Percentiles rank a stretch among this genome's conserved stretches.
phyloP scores from a whole-genome alignment of 2,888 invertebrate species.

The Melieria crassipennis region DNA sequence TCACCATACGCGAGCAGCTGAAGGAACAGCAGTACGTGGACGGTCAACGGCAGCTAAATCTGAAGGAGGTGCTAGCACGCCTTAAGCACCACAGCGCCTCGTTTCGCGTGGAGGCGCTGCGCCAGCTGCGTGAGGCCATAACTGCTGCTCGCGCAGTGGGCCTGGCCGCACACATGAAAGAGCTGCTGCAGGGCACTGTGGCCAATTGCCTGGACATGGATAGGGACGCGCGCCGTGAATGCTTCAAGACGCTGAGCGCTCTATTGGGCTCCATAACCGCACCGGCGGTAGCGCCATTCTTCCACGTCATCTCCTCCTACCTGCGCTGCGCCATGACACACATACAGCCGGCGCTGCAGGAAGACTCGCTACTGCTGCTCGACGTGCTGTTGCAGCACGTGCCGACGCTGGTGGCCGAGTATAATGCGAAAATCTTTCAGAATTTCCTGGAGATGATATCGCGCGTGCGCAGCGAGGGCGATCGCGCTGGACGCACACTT shows the following conservation, averaged over 20 bases:
- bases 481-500: constrained; percentile 74
- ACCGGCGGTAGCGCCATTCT: constrained; percentile 71
- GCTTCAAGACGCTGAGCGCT: constrained; percentile 66
- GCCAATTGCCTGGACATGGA: constrained; percentile 80
- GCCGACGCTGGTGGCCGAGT: constrained; percentile 73
- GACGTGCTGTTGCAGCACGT: constrained; percentile 78
- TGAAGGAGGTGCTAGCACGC: constrained; percentile 65
- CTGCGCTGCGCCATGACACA: constrained; percentile 91
- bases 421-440: constrained; percentile 77
- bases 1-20: constrained; percentile 80
- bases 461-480: constrained; percentile 72
- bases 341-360: constrained; percentile 81
- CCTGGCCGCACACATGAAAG: constrained; percentile 54
- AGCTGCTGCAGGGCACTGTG: constrained; percentile 76
- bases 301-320: constrained; percentile 80
- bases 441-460: constrained; percentile 89
- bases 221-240: constrained; percentile 67
- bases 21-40: constrained; percentile 44
- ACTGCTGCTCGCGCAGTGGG: constrained; percentile 63
- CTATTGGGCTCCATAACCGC: constrained; percentile 50
- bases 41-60: constrained; percentile 48
- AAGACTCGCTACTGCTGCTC: constrained; percentile 82
- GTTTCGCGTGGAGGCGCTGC: constrained; percentile 58
- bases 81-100: constrained; percentile 67
- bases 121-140: constrained; percentile 62